Base-by-base conservation (phyloP, 1,140 invertebrate species). In the Ceratina australensis region DNA sequence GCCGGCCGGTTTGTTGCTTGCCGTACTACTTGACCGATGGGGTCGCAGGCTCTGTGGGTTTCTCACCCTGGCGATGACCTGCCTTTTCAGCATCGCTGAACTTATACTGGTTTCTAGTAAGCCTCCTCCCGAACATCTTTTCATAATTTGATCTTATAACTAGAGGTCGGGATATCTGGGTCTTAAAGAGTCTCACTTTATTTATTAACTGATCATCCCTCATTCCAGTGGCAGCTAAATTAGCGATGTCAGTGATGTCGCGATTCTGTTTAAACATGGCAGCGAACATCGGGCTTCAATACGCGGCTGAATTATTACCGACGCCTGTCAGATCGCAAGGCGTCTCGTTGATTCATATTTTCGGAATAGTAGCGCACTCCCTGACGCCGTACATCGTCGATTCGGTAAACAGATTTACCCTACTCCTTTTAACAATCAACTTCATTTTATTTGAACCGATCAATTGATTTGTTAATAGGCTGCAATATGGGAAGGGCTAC, bases 311-410 rank as follows among this genome's bases (percentile, higher is more conserved):
- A 87, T 67, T 95, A 4, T 83, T 95, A 20, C 94, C 95, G 7
- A 95, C 95, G 7, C 94, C 94, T 1, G 93, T 95, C 3, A 85
- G 94, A 79, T 94, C 94, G 33, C 94, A 94, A 86, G 94, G 94
- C 4, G 93, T 94, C 8, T 93, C 94, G 47, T 85, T 94, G 47
- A 94, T 94, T 76, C 94, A 94, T 80, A 94, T 94, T 69, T 93
- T 94, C 85, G 94, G 94, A 18, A 94, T 94, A 80, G 86, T 94
- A 0, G 93, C 93, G 2, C 94, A 93, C 64, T 94, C 95, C 16
- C 71, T 96, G 13, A 94, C 94, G 0, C 96, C 96, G 0, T 96
- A 96, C 85, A 92, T 97, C 54, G 93, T 96, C 5, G 95, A 95
- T 86, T 90, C 95, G 89, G 96, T 96, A 93, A 93, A 92, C 89